A percentile compares a stretch with the other conserved stretches of the same genome.
Conservation (phyloP, 2,113 vertebrate genomes). For the Spea multiplicata region DNA sequence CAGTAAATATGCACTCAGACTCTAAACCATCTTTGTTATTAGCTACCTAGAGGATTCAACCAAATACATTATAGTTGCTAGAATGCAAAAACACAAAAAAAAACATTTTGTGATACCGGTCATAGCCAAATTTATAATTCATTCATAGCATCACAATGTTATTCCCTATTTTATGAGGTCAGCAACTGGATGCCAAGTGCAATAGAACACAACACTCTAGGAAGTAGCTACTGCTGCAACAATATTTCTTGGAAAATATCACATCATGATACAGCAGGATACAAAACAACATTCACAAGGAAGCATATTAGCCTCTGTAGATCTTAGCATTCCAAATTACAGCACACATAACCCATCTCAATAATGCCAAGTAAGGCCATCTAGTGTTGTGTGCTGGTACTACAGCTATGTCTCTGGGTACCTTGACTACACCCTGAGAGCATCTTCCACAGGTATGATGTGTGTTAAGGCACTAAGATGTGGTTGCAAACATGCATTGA, state of each 20-base stretch:
- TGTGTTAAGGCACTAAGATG: slow-evolving; percentile 10
- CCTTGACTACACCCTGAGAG: too few species aligned
- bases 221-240: not conserved
- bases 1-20: too few species aligned
- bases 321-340: not conserved
- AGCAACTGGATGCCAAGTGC: not conserved
- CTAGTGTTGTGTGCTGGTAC: slow-evolving; percentile 1
- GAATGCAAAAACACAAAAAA: too few species aligned
- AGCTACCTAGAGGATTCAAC: too few species aligned
- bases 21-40: too few species aligned
- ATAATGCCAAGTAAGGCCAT: not conserved
- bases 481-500: slow-evolving; percentile 13
- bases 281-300: not conserved
- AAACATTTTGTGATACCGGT: too few species aligned
- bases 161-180: not conserved
- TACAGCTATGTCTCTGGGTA: not conserved
- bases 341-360: not conserved
- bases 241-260: slow-evolving; percentile 14
- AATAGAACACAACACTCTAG: not conserved
- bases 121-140: not conserved
- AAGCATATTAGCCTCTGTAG: not conserved
- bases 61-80: too few species aligned
- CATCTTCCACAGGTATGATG: not conserved
- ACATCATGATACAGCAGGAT: not conserved
- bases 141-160: not conserved